Percentiles rank a stretch among this genome's conserved stretches.
Evolutionary conservation across 2,113 vertebrate species (phyloP).

Genomic region (Fulica atra): DNA sequence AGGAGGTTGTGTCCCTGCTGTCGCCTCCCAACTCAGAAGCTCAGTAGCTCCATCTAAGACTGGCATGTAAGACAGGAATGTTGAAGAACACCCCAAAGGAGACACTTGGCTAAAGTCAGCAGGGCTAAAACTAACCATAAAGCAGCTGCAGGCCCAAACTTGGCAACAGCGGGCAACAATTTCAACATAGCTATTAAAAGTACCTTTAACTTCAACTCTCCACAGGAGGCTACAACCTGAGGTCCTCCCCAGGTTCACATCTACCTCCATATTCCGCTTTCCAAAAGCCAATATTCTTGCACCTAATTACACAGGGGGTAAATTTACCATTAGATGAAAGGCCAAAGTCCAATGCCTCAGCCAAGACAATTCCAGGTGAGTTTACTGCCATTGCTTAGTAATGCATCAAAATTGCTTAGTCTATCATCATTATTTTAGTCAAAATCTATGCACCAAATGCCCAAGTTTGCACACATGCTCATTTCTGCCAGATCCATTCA

Average conservation of each 20-base stretch:
- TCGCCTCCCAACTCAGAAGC: background rate
- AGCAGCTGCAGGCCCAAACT: background rate
- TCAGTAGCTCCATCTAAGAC: background rate
- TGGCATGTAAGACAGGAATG: background rate
- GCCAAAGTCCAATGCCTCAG: background rate
- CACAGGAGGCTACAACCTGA: background rate
- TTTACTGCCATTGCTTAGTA: background rate
- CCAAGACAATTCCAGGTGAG: background rate
- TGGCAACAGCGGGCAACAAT: background rate
- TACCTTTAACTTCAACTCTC: background rate
- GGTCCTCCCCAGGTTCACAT: background rate
- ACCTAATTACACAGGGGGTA: too few species aligned
- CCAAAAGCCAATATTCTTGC: background rate
- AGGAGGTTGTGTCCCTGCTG: background rate
- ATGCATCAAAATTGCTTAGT: background rate
- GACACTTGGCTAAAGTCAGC: background rate
- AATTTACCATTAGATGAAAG: background rate
- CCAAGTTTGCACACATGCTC: background rate
- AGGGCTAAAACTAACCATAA: background rate
- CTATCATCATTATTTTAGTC: background rate
- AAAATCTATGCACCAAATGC: background rate
- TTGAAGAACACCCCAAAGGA: background rate
- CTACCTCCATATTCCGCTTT: background rate
- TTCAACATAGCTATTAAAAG: background rate
- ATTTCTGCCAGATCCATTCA: background rate